These are phyloP conservation scores for Clarias macrocephalus DNA, from an alignment of 2,113 vertebrate genomes.

Conservation along the genomic window DNA sequence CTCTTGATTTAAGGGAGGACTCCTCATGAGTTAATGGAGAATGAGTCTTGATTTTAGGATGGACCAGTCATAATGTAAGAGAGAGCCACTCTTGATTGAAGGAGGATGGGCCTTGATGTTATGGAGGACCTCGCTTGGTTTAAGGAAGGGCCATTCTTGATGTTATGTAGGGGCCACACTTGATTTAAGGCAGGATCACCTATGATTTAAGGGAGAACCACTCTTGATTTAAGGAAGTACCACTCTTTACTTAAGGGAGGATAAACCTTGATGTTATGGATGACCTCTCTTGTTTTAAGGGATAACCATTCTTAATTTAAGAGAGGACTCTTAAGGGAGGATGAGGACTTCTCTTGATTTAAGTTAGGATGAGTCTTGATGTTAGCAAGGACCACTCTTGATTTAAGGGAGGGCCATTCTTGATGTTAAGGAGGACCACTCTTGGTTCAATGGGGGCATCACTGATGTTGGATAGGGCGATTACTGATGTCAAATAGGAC, in stretches of 20 bases:
- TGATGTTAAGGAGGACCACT: neutral
- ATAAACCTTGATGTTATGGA: neutral
- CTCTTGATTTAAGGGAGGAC: too few species aligned
- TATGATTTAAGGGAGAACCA: neutral
- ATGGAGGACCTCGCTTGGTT: neutral
- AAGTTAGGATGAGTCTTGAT: neutral
- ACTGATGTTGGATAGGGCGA: neutral
- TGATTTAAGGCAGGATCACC: too few species aligned
- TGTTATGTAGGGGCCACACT: neutral
- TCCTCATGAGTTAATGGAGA: neutral
- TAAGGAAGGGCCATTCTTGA: neutral
- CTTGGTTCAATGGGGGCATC: neutral
- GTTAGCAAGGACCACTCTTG: neutral
- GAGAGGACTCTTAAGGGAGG: neutral
- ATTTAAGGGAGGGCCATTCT: neutral
- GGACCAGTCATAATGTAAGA: too few species aligned
- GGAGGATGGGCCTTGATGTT: neutral
- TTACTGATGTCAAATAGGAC: neutral
- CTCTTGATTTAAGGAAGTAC: neutral
- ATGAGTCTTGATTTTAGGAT: neutral
- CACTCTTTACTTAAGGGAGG: neutral
- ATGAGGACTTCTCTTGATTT: neutral
- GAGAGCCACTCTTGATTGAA: too few species aligned
- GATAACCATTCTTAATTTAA: neutral
- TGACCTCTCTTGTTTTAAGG: neutral